These are phyloP conservation scores for Thysanoteuthis rhombus DNA, from an alignment of 2,888 invertebrate species.

Conservation along the genomic window DNA sequence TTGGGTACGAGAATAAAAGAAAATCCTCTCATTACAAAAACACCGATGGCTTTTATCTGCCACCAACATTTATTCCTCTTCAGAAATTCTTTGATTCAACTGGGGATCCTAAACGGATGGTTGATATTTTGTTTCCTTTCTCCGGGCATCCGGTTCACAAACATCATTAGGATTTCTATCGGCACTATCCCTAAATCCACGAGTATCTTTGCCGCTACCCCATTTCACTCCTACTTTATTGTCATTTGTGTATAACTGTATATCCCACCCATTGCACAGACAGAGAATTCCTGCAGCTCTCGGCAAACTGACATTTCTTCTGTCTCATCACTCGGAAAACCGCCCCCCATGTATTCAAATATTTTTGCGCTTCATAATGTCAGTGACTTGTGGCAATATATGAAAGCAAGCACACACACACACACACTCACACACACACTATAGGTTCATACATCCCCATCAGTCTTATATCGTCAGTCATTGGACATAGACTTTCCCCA, in stretches of 20 bases:
- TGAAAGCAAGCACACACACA: too few species aligned
- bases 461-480: too few species aligned
- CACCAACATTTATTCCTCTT: background rate
- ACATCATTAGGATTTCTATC: background rate
- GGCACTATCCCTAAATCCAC: background rate
- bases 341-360: too few species aligned
- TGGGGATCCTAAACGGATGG: background rate
- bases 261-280: background rate
- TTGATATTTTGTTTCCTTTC: background rate
- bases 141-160: background rate
- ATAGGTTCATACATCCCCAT: too few species aligned
- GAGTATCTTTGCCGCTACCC: background rate
- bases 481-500: too few species aligned
- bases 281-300: too few species aligned
- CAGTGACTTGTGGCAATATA: too few species aligned
- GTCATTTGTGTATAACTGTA: background rate
- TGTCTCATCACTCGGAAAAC: too few species aligned
- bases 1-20: background rate
- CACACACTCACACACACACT: too few species aligned
- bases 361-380: too few species aligned
- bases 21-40: background rate
- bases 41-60: background rate
- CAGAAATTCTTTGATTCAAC: background rate
- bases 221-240: background rate
- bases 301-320: too few species aligned